Percentiles rank a stretch among this genome's conserved stretches.
Evolutionary conservation across 2,888 invertebrate species (phyloP).

Genomic region (Panzeria rudis): DNA sequence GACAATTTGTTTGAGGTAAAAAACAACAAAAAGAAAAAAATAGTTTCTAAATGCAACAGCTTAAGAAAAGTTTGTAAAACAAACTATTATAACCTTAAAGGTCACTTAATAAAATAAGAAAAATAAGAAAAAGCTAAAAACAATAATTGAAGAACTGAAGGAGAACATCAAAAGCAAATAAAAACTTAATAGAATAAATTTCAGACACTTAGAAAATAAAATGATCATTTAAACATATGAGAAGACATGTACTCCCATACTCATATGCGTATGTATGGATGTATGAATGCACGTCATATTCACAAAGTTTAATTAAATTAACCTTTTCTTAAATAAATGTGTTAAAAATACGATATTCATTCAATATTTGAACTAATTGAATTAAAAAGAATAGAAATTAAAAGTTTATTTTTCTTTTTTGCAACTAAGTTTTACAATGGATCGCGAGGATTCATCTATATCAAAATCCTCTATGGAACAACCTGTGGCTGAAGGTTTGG

Average conservation of each 20-base stretch:
- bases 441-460: conserved; percentile 77
- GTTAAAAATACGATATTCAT: conserved; percentile 43
- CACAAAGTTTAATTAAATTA: conserved; percentile 70
- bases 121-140: conserved; percentile 24
- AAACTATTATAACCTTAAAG: conserved; percentile 45
- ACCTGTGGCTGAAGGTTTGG: conserved; percentile 77
- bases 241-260: no score
- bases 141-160: conserved; percentile 27
- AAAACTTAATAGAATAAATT: conserved; percentile 43
- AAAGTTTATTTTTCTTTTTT: conserved; percentile 6
- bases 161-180: conserved; percentile 34
- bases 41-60: neutral
- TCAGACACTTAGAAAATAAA: conserved; percentile 38
- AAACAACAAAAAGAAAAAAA: neutral
- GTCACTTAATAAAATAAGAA: conserved; percentile 4
- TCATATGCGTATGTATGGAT: neutral
- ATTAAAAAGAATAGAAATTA: conserved; percentile 25
- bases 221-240: neutral
- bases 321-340: conserved; percentile 54
- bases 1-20: neutral
- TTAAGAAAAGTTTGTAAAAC: conserved; percentile 13
- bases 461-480: conserved; percentile 77
- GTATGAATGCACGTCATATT: conserved; percentile 4
- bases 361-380: conserved; percentile 57
- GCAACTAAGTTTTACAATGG: conserved; percentile 74